Base-by-base conservation (phyloP, 30 jellyfish, hydroid and myxozoan species). In the Nemopilema nomurai region DNA sequence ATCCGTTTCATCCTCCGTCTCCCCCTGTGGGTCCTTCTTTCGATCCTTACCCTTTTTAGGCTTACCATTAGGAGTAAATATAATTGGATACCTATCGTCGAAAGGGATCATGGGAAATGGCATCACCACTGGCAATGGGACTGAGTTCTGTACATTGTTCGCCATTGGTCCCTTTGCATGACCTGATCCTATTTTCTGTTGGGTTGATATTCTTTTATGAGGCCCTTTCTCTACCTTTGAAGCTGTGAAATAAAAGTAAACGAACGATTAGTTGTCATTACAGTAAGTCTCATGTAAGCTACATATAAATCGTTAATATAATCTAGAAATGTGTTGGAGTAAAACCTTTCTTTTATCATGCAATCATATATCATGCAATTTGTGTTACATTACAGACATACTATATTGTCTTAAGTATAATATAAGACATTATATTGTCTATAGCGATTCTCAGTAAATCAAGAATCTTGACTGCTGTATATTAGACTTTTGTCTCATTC, bases 131-230 rank as follows among this genome's bases (percentile, higher is more conserved):
- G 98, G 98, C 26, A 89, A 71, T 13, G 96, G 96, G 20, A 78
- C 90, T 0, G 89, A 70, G 79, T 83, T 77, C 49, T 63, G 90
- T 23, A 83, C 86, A 50, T 64, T 76, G 81, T 66, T 82, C 0
- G 97, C 96, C 93, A 83, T 80, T 26, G 98, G 98, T 28, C 98
- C 98, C 70, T 93, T 93, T 0, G 90, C 89, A 62, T 79, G 90
- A 4, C 93, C 93, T 25, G 93, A 74, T 28, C 93, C 93, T 16
- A 63, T 29, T 24, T 84, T 84, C 63, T 84, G 93, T 28, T 84
- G 93, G n/a, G 93, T 84, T 28, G 93, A 84, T 62, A 84, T 74
- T 53, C 93, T 30, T 49, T 84, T 84, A 17, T 74, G 73, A 23
- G 93, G 87, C 41, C 74, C 87, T 63, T 74, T 77, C n/a, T 24